Conservation (phyloP, 1,140 invertebrate genomes). For the Zelostemma sp. region DNA sequence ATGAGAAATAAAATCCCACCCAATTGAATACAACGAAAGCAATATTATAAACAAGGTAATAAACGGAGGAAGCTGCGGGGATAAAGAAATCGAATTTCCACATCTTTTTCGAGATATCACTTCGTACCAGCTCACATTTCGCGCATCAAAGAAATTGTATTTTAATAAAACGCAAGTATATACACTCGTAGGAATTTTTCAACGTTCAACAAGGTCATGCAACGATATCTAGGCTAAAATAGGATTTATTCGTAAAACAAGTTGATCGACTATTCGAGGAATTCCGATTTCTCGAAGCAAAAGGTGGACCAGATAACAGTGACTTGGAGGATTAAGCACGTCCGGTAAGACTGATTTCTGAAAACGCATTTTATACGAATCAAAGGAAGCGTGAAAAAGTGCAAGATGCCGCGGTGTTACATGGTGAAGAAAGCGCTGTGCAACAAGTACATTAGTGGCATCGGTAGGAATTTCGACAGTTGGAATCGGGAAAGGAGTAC, state of each 20-base stretch:
- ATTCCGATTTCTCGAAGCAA: background rate
- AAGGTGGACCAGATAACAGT: conserved; percentile 8
- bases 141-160: conserved; percentile 42
- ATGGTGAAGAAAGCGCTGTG: conserved; percentile 72
- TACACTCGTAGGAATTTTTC: conserved; percentile 30
- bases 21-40: conserved; percentile 69
- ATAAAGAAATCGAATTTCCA: conserved; percentile 12
- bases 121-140: conserved; percentile 42
- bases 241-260: conserved; percentile 18
- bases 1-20: conserved; percentile 55
- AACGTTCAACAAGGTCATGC: conserved; percentile 49
- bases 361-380: conserved; percentile 7
- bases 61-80: conserved; percentile 27
- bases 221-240: conserved; percentile 55
- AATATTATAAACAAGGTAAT: conserved; percentile 69
- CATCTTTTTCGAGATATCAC: conserved; percentile 39
- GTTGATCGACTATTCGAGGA: too few species aligned
- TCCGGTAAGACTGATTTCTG: background rate
- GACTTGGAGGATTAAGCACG: conserved; percentile 25
- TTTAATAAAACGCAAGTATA: conserved; percentile 38
- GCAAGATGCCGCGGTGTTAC: conserved; percentile 71
- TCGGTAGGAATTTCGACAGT: conserved; percentile 63
- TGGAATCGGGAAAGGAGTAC: conserved; percentile 61
- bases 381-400: background rate
- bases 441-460: conserved; percentile 70